Conservation (phyloP, 2,888 invertebrate genomes). For the Sesia bembeciformis region DNA sequence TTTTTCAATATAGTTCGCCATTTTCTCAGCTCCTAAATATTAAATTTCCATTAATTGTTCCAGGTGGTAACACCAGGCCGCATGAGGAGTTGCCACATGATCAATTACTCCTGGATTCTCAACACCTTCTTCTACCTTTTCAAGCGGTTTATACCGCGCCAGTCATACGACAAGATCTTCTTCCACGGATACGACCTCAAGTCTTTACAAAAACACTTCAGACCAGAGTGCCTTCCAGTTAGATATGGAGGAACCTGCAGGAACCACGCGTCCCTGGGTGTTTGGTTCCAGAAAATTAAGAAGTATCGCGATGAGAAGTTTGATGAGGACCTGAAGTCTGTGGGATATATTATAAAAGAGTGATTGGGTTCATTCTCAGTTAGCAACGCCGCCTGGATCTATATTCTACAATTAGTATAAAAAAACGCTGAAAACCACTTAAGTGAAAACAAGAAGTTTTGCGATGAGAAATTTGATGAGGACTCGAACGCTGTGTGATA, state of each 20-base stretch:
- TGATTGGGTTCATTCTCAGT: conserved; percentile 10
- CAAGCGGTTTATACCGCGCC: conserved; percentile 80
- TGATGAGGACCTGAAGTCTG: conserved; percentile 75
- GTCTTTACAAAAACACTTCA: conserved; percentile 48
- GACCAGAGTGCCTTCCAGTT: conserved; percentile 35
- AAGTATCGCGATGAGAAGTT: conserved; percentile 63
- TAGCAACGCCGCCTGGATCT: too few species aligned
- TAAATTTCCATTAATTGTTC: conserved; percentile 11
- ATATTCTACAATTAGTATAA: too few species aligned
- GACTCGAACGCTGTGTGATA: too few species aligned
- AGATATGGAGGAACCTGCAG: conserved; percentile 65
- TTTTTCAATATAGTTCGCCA: too few species aligned
- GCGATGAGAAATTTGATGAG: too few species aligned
- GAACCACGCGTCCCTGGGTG: conserved; percentile 70
- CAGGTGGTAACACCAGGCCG: conserved; percentile 80
- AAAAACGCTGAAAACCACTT: too few species aligned
- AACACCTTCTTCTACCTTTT: conserved; percentile 84
- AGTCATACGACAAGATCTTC: conserved; percentile 68
- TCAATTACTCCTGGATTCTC: conserved; percentile 87
- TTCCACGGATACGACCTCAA: conserved; percentile 56
- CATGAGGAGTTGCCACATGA: conserved; percentile 79
- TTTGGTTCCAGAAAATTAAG: conserved; percentile 73
- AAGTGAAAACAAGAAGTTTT: too few species aligned
- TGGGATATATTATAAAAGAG: conserved; percentile 77
- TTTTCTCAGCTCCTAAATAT: too few species aligned